Evolutionary conservation across 2,113 vertebrate genomes (phyloP).

Genomic region (Pteropus alecto): DNA sequence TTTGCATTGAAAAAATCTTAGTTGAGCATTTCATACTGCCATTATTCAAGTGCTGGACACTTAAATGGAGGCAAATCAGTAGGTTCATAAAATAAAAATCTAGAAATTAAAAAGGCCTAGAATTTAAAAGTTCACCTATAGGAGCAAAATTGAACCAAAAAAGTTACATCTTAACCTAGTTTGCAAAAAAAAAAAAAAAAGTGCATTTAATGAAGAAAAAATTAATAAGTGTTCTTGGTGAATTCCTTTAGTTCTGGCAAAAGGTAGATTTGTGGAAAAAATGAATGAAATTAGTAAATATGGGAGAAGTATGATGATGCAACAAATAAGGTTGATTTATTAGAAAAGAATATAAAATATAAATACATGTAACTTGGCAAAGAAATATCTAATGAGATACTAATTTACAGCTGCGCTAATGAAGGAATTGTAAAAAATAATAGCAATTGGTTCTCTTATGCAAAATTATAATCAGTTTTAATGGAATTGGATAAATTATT

Average conservation of each 20-base stretch:
- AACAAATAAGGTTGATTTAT: background rate
- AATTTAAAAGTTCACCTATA: background rate
- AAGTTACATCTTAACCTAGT: background rate
- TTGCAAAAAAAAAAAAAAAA: background rate
- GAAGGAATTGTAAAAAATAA: background rate
- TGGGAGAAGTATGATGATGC: background rate
- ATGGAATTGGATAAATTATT: conserved; percentile 31
- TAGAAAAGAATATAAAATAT: background rate
- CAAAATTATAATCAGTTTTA: conserved; percentile 3
- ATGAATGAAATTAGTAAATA: background rate
- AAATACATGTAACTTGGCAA: background rate
- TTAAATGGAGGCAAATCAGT: background rate
- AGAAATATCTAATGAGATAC: background rate
- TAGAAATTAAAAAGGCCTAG: background rate
- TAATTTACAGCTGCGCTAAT: background rate
- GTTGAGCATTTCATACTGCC: background rate
- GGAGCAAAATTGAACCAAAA: background rate
- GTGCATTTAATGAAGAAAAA: background rate
- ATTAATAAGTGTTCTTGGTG: background rate
- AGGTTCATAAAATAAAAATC: background rate
- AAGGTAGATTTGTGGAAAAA: background rate
- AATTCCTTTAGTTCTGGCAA: background rate
- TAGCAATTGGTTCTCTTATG: background rate
- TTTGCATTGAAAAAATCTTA: background rate
- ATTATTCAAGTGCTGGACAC: background rate